Evolutionary conservation across 2,888 invertebrate species (phyloP), one percentile per base, ranked within the genome.

Genomic region (Hirtodrosophila trivittata): DNA sequence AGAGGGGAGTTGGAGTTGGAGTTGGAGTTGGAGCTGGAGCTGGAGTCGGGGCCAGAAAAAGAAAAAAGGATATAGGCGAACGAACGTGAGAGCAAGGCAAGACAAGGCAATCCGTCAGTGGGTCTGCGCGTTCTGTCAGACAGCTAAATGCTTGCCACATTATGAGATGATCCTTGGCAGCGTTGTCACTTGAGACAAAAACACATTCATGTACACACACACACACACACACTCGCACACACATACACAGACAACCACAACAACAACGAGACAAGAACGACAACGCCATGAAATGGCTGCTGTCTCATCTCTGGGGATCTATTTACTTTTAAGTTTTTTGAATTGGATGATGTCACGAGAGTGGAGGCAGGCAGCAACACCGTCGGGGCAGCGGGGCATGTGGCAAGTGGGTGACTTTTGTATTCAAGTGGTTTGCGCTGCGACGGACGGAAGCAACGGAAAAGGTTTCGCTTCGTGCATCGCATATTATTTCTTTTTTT

Each of bases 91-190:
- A 32, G 26, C 12, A 3, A 1, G 25, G 10, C 6, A 13, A 38
- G 38, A 39, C 43, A 54, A 62, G 66, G 66, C 5, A 56, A 68
- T 63, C 49, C 32, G 54, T 46, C 12, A 9, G 35, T 39, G 16
- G 18, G n/a, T 18, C 4, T 13, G 13, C 13, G 35, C 35, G 35
- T 35, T 5, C 10, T 9, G 12, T 35, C 45, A 64, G 70, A 77
- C 81, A 75, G 87, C 83, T 87, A 86, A 80, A 81, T 82, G 87
- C 85, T 85, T 80, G 82, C 83, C 78, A 86, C 80, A 82, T 88
- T 87, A 87, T 84, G 77, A 87, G 86, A 87, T 89, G 87, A 89
- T 88, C 89, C 89, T 89, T 88, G 85, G 84, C 77, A 76, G 73
- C 76, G 46, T 66, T 86, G 89, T 88, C 87, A 89, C 88, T 77